phyloP scores from a whole-genome alignment of 1,140 invertebrate species.

The Drosophila ogumai region DNA sequence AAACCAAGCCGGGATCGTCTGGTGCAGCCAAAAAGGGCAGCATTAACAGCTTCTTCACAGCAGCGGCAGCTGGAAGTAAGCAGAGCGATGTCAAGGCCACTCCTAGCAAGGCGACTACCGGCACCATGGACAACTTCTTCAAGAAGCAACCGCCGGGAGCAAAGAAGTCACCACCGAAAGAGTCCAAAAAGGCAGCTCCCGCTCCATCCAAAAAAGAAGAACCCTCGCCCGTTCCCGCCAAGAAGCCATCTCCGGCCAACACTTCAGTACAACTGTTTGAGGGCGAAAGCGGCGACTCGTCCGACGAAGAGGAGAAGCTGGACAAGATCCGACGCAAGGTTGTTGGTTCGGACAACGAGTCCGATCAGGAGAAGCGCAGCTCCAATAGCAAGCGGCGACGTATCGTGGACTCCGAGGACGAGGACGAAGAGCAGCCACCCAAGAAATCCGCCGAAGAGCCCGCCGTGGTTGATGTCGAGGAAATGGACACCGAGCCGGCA shows the following conservation, averaged over 20 bases:
- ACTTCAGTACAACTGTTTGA: constrained; percentile 71
- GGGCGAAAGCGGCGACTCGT: constrained; percentile 60
- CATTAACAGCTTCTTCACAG: constrained; percentile 70
- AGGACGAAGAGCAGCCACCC: constrained; percentile 71
- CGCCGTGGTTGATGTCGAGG: constrained; percentile 35
- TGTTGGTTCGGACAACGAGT: constrained; percentile 61
- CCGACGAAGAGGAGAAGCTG: constrained; percentile 78
- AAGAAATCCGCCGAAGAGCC: constrained; percentile 52
- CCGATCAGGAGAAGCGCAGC: constrained; percentile 39
- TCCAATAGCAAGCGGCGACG: constrained; percentile 64
- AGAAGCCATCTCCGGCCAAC: constrained; percentile 52
- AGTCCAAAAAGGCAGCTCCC: constrained; percentile 1
- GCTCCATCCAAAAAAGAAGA: not conserved
- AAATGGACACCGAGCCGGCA: constrained; percentile 40
- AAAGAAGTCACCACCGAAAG: constrained; percentile 40
- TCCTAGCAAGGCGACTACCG: constrained; percentile 37
- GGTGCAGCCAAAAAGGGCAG: constrained; percentile 59
- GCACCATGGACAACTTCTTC: constrained; percentile 71
- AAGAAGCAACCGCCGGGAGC: constrained; percentile 63
- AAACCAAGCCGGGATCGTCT: constrained; percentile 26
- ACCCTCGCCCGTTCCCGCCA: constrained; percentile 2
- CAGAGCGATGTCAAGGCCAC: constrained; percentile 62
- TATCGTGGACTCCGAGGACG: constrained; percentile 75
- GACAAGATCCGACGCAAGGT: constrained; percentile 72
- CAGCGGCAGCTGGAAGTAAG: constrained; percentile 35